phyloP scores from a whole-genome alignment of 2,797 vertebrate genomes.

The Scarus forsteni region DNA sequence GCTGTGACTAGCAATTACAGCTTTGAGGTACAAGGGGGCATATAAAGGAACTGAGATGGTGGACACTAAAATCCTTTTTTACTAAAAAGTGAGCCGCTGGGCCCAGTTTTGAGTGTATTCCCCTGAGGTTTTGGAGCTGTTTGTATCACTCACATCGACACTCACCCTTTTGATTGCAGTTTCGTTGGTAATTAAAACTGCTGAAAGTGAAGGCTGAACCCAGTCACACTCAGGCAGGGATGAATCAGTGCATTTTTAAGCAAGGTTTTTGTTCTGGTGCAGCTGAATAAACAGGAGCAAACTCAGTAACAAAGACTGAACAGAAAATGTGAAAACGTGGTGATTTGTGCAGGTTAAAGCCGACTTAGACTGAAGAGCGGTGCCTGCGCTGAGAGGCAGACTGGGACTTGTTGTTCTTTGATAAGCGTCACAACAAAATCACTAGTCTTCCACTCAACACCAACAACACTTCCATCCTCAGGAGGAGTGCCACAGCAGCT shows the following conservation, averaged over 20 bases:
- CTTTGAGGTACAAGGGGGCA: not conserved
- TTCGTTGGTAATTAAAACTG: constrained; percentile 38
- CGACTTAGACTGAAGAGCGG: constrained; percentile 60
- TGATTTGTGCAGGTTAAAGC: constrained; percentile 34
- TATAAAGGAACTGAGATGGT: constrained; percentile 4
- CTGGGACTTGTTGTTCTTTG: constrained; percentile 85
- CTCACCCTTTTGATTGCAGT: constrained; percentile 46
- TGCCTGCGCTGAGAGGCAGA: constrained; percentile 82
- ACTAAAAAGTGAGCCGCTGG: not conserved
- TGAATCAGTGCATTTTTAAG: constrained; percentile 41
- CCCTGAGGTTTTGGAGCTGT: constrained; percentile 9
- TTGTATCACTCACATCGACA: constrained; percentile 38
- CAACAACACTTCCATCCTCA: constrained; percentile 57
- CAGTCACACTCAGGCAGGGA: constrained; percentile 6
- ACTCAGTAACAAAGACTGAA: constrained; percentile 17
- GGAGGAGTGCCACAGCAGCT: constrained; percentile 11
- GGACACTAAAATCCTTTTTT: constrained; percentile 8
- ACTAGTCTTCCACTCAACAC: constrained; percentile 85
- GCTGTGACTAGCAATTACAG: constrained; percentile 13
- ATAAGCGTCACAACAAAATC: constrained; percentile 85
- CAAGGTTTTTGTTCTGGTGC: constrained; percentile 5
- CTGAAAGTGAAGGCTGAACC: constrained; percentile 14
- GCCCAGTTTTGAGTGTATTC: constrained; percentile 30
- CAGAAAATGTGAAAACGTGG: constrained; percentile 4
- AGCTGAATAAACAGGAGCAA: constrained; percentile 35